Conservation (phyloP, 2,888 invertebrate species). For the Acutogordius australiensis region DNA sequence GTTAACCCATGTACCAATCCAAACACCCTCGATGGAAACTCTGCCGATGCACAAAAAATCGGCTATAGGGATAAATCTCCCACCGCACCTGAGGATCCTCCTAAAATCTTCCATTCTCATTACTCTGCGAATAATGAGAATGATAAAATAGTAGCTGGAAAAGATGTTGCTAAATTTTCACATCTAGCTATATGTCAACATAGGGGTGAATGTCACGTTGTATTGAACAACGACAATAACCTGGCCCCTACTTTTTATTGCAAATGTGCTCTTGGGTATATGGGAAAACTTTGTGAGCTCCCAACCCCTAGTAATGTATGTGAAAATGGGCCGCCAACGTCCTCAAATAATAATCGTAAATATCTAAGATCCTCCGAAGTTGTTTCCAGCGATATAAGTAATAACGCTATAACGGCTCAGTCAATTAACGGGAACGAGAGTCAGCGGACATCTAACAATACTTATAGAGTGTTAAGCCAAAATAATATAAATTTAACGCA, state of each 20-base stretch:
- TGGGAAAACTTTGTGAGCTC: background rate
- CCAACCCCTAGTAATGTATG: background rate
- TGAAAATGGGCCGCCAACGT: background rate
- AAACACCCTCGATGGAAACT: background rate
- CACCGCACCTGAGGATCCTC: no score
- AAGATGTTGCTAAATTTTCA: no score
- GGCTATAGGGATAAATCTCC: no score
- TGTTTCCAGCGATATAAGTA: background rate
- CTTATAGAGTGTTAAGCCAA: no score
- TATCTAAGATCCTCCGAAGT: no score
- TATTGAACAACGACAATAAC: background rate
- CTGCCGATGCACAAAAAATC: no score
- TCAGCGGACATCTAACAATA: no score
- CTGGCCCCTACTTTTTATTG: background rate
- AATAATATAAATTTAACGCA: no score
- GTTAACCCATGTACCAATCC: background rate
- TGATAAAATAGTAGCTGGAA: no score
- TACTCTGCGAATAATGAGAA: no score
- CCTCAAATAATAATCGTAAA: no score
- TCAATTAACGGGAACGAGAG: background rate
- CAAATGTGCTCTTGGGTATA: background rate
- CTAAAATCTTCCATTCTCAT: no score
- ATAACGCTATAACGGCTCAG: background rate
- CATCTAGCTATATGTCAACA: background rate
- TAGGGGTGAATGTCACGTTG: background rate